Conservation (phyloP, 2,888 invertebrate species). For the Pristionchus entomophagus region DNA sequence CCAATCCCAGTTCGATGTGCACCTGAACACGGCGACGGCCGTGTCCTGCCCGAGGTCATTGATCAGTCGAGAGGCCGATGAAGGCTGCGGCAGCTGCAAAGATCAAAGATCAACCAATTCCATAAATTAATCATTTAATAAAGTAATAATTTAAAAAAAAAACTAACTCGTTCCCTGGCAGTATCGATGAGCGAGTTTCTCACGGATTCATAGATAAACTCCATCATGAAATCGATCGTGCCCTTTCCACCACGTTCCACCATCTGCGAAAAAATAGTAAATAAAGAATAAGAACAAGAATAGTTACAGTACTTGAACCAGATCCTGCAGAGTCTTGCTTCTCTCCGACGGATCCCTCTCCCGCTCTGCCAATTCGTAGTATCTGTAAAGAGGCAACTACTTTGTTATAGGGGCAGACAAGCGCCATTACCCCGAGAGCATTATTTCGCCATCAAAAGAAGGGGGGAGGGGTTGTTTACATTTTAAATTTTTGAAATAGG, state of each 20-base stretch:
- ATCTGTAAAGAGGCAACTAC: neutral
- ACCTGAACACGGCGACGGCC: constrained; percentile 21
- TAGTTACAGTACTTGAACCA: neutral
- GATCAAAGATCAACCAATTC: neutral
- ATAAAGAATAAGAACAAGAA: neutral
- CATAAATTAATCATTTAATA: neutral
- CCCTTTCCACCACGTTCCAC: neutral
- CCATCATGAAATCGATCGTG: neutral
- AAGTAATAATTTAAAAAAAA: neutral
- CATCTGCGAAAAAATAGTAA: neutral
- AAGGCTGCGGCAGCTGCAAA: neutral
- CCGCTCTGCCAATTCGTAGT: constrained; percentile 13
- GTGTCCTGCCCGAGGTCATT: neutral
- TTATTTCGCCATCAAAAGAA: too few species aligned
- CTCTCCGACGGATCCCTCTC: neutral
- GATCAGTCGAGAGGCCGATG: neutral
- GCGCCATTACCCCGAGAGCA: too few species aligned
- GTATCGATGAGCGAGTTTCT: neutral
- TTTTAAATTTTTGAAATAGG: too few species aligned
- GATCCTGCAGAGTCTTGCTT: neutral
- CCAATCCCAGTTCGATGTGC: neutral
- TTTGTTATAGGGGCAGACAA: too few species aligned
- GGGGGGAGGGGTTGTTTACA: too few species aligned
- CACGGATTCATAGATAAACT: neutral
- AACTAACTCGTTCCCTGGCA: neutral